These are phyloP conservation scores for Isichthys henryi DNA, from an alignment of 2,113 vertebrate genomes.

Conservation along the genomic window DNA sequence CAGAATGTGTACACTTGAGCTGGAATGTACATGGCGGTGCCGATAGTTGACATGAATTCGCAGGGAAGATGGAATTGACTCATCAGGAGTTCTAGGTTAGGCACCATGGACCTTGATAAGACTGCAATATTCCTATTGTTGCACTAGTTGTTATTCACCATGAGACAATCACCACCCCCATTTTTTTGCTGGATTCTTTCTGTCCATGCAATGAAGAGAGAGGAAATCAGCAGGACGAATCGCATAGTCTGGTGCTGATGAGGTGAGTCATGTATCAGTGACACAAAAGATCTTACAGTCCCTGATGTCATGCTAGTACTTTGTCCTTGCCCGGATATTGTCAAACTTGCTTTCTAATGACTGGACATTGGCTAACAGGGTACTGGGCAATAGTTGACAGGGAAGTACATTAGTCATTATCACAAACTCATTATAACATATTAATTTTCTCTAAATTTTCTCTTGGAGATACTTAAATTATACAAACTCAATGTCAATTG, in stretches of 20 bases:
- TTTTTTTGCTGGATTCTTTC: neutral
- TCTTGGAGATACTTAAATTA: neutral
- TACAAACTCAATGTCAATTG: neutral
- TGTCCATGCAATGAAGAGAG: neutral
- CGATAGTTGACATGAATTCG: neutral
- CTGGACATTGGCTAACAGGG: neutral
- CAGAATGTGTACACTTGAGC: neutral
- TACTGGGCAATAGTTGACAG: neutral
- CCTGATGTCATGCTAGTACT: neutral
- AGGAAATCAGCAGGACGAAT: neutral
- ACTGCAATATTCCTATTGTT: neutral
- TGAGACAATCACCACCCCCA: neutral
- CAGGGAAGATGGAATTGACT: neutral
- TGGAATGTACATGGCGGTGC: neutral
- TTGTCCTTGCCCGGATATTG: neutral
- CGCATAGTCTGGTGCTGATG: conserved; percentile 1
- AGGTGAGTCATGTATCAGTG: conserved; percentile 8
- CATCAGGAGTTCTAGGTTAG: neutral
- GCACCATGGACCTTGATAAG: neutral
- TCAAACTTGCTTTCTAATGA: neutral
- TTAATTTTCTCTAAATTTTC: neutral
- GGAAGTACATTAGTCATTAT: too few relatives aligned
- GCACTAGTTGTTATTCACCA: neutral
- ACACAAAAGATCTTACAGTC: conserved; percentile 9
- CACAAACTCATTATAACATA: neutral